Base-by-base conservation (phyloP, 2,113 vertebrate species). In the Willisornis vidua region DNA sequence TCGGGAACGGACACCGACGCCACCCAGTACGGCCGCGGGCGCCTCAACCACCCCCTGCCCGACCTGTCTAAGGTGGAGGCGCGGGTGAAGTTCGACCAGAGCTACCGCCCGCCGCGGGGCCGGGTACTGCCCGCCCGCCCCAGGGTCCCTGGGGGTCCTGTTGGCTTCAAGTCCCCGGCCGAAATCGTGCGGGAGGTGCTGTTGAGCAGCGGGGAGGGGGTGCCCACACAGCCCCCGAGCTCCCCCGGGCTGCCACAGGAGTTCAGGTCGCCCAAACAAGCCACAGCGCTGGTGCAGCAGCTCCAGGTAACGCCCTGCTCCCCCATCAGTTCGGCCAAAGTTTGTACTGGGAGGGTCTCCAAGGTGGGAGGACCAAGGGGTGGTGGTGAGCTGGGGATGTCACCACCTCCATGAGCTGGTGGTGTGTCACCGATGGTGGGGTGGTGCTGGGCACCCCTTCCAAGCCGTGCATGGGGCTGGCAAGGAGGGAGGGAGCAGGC, bases 31-130 rank as follows among this genome's bases (percentile, higher is more conserved):
- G 98, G 98, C 93, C 96, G 94, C 52, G 98, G 98, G 12, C 94
- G 55, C 57, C 97, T 98, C 85, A 98, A 97, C 96, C 98, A 98
- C 94, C 98, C 98, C 5, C 97, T 98, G 20, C 99, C 99, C 4
- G 99, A 99, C 96, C 98, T 99, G 83, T 99, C 99, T 71, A 99
- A 99, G 95, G 99, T 99, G 91, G 97, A 98, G 78, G 98, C 99
- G 3, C 95, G 97, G 49, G 98, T 99, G 33, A 97, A 70, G 65
- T 98, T 99, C 74, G 91, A 94, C 35, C 90, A 90, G 51, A 97
- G 90, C 57, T 99, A 99, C 96, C 98, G 75, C 4, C 99, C 99
- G 0, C 99, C 99, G 5, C 98, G 97, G 91, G 97, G 99, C 88
- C 96, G 91, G 26, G 74, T 20, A 14, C 77, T 88, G 2, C 78